Evolutionary conservation across 2,888 invertebrate genomes (phyloP), one percentile per base, ranked within the genome.

Genomic region (Hemistola chrysoprasaria): DNA sequence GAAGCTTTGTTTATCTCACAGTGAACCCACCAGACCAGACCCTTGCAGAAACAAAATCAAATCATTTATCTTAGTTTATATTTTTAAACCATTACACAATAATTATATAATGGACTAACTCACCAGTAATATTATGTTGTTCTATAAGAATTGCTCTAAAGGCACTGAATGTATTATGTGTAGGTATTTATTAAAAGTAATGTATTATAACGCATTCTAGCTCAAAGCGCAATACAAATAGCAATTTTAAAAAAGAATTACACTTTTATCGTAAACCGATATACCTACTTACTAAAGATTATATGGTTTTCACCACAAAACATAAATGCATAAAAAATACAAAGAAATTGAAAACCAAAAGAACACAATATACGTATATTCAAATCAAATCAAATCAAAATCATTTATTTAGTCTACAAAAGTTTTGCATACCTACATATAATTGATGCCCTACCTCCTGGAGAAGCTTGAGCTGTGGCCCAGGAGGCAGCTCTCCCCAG

Each of bases 71-170:
- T 34, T 9, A 8, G 10, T 31, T 24, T 16, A 25, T 3, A 23
- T 32, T 32, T 35, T 28, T 33, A 32, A 38, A 38, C 33, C 38
- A 43, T 35, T 28, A 33, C 20, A n/a, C n/a, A n/a, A n/a, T n/a
- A n/a, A n/a, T n/a, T 41, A 32, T 32, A 35, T 27, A 30, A 45
- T 29, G 25, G 23, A 40, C 24, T 41, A 35, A 24, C 7, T 20
- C 23, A 31, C n/a, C n/a, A 26, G 16, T 2, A n/a, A n/a, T n/a
- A 16, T 16, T 16, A 16, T 4, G 4, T 16, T 16, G 16, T 16
- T 16, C 16, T 3, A 4, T 28, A 24, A 16, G n/a, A 27, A 16
- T 30, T 29, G 24, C 31, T 32, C 40, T 40, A 40, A 40, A 36
- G 40, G 35, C 39, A 45, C 36, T 45, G 40, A 35, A 31, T 22